A percentile compares a stretch with the other conserved stretches of the same genome.
Evolutionary conservation across 2,888 invertebrate genomes (phyloP).

Genomic region (Nephrotoma flavescens): DNA sequence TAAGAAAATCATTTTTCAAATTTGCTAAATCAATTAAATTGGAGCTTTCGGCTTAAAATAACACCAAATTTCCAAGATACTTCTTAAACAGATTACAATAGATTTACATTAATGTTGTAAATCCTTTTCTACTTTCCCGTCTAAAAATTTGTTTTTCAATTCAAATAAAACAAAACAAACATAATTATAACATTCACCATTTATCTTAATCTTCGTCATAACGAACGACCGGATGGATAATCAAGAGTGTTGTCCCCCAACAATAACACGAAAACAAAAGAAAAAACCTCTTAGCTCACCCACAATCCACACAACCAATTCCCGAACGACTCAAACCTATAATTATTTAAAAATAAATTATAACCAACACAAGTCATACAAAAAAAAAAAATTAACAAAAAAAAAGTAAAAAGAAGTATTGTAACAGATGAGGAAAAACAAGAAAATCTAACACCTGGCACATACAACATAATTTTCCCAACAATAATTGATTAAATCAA

Average conservation of each 20-base stretch:
- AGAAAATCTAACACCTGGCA: neutral
- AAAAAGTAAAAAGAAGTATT: neutral
- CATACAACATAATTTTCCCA: neutral
- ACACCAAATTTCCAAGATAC: neutral
- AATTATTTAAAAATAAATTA: neutral
- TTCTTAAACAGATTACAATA: neutral
- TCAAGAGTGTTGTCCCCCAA: neutral
- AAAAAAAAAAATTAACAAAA: neutral
- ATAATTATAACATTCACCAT: neutral
- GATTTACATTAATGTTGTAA: neutral
- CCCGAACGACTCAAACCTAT: neutral
- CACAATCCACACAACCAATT: neutral
- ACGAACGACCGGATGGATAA: neutral
- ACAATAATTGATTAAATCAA: neutral
- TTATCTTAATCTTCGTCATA: neutral
- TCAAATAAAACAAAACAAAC: neutral
- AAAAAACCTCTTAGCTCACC: neutral
- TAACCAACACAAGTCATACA: neutral
- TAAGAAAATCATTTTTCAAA: neutral
- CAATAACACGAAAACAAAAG: neutral
- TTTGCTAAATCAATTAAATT: neutral
- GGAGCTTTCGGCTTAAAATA: neutral
- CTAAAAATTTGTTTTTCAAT: neutral
- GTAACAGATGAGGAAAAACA: neutral
- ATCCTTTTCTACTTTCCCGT: neutral